Evolutionary conservation across 1,140 invertebrate species (phyloP), one percentile per base, ranked within the genome.

Genomic region (Cryptotermes secundus): DNA sequence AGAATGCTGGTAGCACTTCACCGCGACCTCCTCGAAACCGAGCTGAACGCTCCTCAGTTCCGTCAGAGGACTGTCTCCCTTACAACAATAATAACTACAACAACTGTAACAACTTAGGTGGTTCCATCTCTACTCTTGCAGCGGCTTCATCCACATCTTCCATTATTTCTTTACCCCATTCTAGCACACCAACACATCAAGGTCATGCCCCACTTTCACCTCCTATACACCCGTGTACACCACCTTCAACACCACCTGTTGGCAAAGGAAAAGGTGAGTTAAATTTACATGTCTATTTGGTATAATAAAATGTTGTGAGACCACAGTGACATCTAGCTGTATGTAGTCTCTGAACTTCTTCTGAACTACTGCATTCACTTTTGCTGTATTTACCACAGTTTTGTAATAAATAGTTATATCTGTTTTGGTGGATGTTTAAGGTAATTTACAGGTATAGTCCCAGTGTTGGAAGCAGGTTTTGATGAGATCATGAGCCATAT

Each of bases 1-100:
- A 42, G 31, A 88, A 87, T 85, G 86, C 86, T 87, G 91, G 90
- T 84, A 90, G 92, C 35, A 89, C 92, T 34, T 95, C 93, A 0
- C 93, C 94, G 22, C 89, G 93, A n/a, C 90, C 90, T 34, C 88
- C 88, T 82, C 89, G 92, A 79, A 91, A 90, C n/a, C 89, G 92
- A 85, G 88, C 88, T 16, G 89, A 90, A 2, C 89, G 92, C 83
- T 90, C 90, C 86, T 93, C 92, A 34, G 92, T 93, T 85, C 93
- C 93, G 80, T 92, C 92, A 6, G 93, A 94, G 87, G 93, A 92
- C 85, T 88, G 88, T 86, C 90, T 91, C 87, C 90, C 91, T 85
- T 91, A 90, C 87, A 88, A 87, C 86, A 90, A 90, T 86, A 86
- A 86, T 86, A 87, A 90, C 86, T 87, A 88, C 85, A 88, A 88